Conservation (phyloP, 2,113 vertebrate species). For the Cyprinodon brontotheroides region DNA sequence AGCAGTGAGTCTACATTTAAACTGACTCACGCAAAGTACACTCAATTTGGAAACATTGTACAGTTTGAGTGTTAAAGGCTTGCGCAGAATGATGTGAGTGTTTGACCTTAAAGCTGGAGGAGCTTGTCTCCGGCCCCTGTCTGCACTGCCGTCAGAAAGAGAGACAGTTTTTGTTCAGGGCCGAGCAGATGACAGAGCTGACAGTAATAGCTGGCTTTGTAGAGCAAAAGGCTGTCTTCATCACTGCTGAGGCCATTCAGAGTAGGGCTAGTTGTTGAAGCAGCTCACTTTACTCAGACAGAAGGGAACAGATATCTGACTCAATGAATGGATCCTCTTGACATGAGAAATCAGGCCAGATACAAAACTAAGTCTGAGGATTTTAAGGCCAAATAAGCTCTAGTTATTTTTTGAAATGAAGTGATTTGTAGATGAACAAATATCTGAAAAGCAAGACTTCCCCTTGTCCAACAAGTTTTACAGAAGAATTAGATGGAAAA, state of each 20-base stretch:
- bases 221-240: conserved; percentile 48
- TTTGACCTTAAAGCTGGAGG: conserved; percentile 48
- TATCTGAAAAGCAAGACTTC: too few relatives aligned
- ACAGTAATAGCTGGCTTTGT: conserved; percentile 51
- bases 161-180: conserved; percentile 42
- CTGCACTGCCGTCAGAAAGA: conserved; percentile 15
- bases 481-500: background rate
- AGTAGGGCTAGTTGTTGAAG: conserved; percentile 20
- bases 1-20: background rate
- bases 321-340: background rate
- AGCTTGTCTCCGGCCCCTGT: conserved; percentile 24
- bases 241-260: conserved; percentile 50
- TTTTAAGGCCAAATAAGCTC: background rate
- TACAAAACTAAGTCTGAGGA: background rate
- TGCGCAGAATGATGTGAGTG: conserved; percentile 18
- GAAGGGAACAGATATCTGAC: conserved; percentile 2
- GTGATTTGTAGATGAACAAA: background rate
- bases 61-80: background rate
- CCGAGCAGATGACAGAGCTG: conserved; percentile 42
- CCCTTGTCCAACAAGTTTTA: background rate
- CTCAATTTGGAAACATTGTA: background rate
- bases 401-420: background rate
- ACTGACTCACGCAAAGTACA: background rate
- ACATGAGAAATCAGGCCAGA: background rate
- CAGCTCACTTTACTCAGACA: conserved; percentile 10